phyloP scores from a whole-genome alignment of 2,888 invertebrate species.

The Pollenia griseotomentosa region DNA sequence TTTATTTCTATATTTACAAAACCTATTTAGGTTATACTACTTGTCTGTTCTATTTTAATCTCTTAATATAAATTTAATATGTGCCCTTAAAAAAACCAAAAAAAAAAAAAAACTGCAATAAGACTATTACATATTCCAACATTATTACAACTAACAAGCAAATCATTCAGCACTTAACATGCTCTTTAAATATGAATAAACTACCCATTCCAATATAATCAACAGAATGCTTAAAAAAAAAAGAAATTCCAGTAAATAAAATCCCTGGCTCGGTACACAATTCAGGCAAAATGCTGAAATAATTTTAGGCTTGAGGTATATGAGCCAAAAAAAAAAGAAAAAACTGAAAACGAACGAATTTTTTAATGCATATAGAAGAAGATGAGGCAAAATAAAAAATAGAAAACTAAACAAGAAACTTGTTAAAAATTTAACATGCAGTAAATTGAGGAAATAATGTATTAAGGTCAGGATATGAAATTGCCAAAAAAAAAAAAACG shows the following conservation, averaged over 20 bases:
- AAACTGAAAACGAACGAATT: conserved; percentile 25
- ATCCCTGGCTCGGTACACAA: conserved; percentile 42
- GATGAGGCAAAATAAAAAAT: conserved; percentile 18
- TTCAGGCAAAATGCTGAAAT: conserved; percentile 55
- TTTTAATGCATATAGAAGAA: conserved; percentile 36
- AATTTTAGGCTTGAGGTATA: conserved; percentile 56
- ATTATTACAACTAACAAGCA: conserved; percentile 71
- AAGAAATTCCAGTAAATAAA: background rate
- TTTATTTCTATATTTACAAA: background rate
- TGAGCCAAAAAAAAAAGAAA: conserved; percentile 45
- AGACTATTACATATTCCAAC: conserved; percentile 39
- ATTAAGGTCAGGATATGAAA: conserved; percentile 73
- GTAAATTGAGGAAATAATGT: conserved; percentile 76
- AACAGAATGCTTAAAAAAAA: conserved; percentile 24
- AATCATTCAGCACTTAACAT: conserved; percentile 73
- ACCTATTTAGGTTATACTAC: background rate
- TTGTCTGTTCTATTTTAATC: conserved; percentile 29
- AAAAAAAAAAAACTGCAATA: conserved; percentile 20
- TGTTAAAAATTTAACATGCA: conserved; percentile 74
- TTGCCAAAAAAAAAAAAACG: conserved; percentile 16
- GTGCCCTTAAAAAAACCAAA: background rate
- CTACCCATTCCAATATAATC: conserved; percentile 46
- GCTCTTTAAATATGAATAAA: conserved; percentile 74
- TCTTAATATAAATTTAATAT: conserved; percentile 59
- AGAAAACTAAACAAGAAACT: conserved; percentile 53